Conservation (phyloP, 2,888 invertebrate species). For the Tanaodytes sp. region DNA sequence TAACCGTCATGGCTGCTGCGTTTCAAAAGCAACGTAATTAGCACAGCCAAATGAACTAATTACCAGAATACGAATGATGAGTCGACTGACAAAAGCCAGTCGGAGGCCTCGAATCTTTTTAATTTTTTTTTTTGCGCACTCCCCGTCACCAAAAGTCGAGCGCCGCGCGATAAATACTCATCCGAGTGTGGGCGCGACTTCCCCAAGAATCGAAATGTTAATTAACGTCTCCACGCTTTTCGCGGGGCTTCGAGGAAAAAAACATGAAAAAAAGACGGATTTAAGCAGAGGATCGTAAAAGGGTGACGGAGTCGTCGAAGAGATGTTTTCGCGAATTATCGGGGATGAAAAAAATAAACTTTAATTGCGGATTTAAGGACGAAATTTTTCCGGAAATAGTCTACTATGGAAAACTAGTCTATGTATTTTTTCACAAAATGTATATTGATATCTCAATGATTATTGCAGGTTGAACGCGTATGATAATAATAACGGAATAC, state of each 20-base stretch:
- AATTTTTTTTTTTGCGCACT: conserved; percentile 49
- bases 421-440: no score
- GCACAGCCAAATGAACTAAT: conserved; percentile 70
- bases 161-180: conserved; percentile 43
- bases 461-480: no score
- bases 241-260: conserved; percentile 24
- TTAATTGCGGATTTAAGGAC: no score
- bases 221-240: conserved; percentile 66
- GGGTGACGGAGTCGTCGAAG: conserved; percentile 1
- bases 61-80: conserved; percentile 68
- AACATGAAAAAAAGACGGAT: neutral
- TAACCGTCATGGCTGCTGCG: conserved; percentile 46
- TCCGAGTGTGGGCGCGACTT: conserved; percentile 36
- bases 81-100: conserved; percentile 63
- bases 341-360: no score
- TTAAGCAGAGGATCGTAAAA: no score
- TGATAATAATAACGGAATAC: no score
- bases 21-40: conserved; percentile 67
- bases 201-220: conserved; percentile 61
- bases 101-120: conserved; percentile 47
- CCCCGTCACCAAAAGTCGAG: conserved; percentile 32
- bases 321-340: conserved; percentile 2
- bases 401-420: no score
- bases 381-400: no score
- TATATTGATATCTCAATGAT: no score